Evolutionary conservation across 2,888 invertebrate genomes (phyloP).

Genomic region (Ceratothoa steindachneri): DNA sequence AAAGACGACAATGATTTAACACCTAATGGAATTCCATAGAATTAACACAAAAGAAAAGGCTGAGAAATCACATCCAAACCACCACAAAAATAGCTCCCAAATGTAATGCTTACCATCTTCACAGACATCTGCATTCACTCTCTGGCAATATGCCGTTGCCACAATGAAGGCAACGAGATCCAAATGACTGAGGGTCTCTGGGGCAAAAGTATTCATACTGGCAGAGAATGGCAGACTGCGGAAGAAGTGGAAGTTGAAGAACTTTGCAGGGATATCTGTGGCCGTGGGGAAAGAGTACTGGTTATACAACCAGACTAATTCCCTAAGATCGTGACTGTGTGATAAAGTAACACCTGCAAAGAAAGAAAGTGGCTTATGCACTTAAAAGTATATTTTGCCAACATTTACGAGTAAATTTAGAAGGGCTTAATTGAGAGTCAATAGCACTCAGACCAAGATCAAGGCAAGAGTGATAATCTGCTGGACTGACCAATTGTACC

Average conservation of each 20-base stretch:
- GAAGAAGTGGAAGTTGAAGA: constrained; percentile 9
- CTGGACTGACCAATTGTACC: too few species aligned
- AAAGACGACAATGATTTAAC: too few species aligned
- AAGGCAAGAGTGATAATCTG: too few species aligned
- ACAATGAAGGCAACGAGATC: constrained; percentile 45
- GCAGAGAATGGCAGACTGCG: background rate
- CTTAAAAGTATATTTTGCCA: too few species aligned
- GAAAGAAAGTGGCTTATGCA: too few species aligned
- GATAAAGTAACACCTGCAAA: constrained; percentile 37
- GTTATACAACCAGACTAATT: constrained; percentile 43
- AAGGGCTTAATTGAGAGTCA: too few species aligned
- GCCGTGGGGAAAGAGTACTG: constrained; percentile 18
- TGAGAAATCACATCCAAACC: too few species aligned
- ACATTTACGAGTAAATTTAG: too few species aligned
- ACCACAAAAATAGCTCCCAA: too few species aligned
- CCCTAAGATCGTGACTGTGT: constrained; percentile 30
- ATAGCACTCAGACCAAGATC: too few species aligned
- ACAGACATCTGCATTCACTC: constrained; percentile 20
- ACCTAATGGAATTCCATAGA: too few species aligned
- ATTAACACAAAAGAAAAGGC: too few species aligned
- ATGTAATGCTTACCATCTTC: background rate
- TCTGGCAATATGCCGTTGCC: constrained; percentile 40
- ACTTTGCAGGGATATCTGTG: background rate
- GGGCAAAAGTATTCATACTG: background rate
- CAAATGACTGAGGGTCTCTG: constrained; percentile 44